Percentiles rank a stretch among this genome's conserved stretches.
Conservation (phyloP, 2,888 invertebrate genomes). For the Hirtodrosophila cameraria region DNA sequence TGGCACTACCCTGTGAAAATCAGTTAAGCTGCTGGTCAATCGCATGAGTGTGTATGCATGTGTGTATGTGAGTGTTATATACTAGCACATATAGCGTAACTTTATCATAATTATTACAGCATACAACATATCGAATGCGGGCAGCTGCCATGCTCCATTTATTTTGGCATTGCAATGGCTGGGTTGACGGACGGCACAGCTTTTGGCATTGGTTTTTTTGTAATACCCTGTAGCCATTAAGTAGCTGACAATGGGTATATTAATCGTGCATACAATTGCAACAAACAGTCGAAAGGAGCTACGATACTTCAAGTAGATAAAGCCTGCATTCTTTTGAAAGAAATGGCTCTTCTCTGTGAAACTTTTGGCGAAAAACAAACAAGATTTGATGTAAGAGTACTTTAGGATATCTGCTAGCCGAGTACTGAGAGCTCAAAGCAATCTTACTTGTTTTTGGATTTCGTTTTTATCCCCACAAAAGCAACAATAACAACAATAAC, state of each 20-base stretch:
- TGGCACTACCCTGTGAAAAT: constrained; percentile 26
- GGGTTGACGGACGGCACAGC: not conserved
- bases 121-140: constrained; percentile 13
- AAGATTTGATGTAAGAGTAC: no score
- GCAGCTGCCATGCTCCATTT: constrained; percentile 32
- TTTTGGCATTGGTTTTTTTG: constrained; percentile 33
- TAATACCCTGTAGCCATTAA: no score
- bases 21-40: constrained; percentile 40
- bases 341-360: no score
- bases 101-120: constrained; percentile 49
- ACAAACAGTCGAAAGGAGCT: no score
- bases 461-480: constrained; percentile 14
- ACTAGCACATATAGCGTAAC: constrained; percentile 5
- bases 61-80: no score
- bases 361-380: no score
- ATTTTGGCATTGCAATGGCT: constrained; percentile 31
- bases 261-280: no score
- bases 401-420: no score
- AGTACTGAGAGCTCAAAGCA: no score
- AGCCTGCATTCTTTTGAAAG: no score
- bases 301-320: no score
- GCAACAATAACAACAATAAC: constrained; percentile 28
- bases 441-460: constrained; percentile 14
- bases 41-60: not conserved
- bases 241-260: no score